Evolutionary conservation across 2,888 invertebrate genomes (phyloP).

Genomic region (Aporophyla nigra): DNA sequence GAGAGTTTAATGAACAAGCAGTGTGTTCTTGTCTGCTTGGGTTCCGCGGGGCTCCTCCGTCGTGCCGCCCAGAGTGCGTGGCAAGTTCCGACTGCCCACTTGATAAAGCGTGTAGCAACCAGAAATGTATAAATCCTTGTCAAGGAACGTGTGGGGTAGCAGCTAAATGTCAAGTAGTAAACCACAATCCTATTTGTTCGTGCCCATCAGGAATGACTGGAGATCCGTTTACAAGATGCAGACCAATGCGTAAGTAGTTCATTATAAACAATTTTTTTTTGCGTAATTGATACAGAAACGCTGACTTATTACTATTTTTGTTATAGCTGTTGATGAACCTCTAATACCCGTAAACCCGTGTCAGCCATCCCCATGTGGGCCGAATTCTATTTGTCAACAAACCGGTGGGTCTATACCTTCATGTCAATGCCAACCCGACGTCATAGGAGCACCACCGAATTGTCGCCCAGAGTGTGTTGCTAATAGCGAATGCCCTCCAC

Average conservation of each 20-base stretch:
- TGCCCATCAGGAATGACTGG: conserved; percentile 93
- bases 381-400: conserved; percentile 92
- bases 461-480: conserved; percentile 94
- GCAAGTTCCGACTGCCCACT: conserved; percentile 93
- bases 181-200: conserved; percentile 94
- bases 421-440: conserved; percentile 93
- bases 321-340: conserved; percentile 79
- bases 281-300: neutral
- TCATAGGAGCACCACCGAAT: conserved; percentile 93
- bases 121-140: conserved; percentile 94
- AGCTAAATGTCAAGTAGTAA: conserved; percentile 94
- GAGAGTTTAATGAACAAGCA: conserved; percentile 91
- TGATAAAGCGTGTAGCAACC: conserved; percentile 93
- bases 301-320: conserved; percentile 28
- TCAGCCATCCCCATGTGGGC: conserved; percentile 94
- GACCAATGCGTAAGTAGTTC: conserved; percentile 86
- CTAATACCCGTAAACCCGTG: conserved; percentile 91
- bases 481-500: conserved; percentile 93
- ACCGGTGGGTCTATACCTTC: conserved; percentile 91
- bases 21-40: conserved; percentile 93
- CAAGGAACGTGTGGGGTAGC: conserved; percentile 95
- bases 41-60: conserved; percentile 92
- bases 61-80: conserved; percentile 94
- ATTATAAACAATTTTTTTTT: neutral
- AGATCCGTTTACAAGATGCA: conserved; percentile 93